Evolutionary conservation across 2,888 invertebrate species (phyloP).

Genomic region (Fragum whitleyi): DNA sequence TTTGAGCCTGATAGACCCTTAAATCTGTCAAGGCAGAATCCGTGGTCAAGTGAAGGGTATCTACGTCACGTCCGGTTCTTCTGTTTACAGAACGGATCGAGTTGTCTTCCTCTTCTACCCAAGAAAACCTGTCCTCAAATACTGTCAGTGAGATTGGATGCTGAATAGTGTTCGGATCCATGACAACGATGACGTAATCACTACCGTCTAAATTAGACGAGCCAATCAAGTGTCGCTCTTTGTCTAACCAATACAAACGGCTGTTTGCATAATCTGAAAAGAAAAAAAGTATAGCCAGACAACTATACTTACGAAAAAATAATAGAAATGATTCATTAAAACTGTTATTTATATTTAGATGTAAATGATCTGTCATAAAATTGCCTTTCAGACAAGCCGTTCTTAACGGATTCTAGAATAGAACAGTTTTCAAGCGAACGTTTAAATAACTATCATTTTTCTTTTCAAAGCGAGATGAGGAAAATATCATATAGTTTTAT

Average conservation of each 20-base stretch:
- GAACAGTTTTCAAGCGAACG: too few species aligned
- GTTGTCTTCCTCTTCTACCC: neutral
- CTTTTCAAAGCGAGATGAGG: too few species aligned
- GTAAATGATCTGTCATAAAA: too few species aligned
- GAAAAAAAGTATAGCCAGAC: neutral
- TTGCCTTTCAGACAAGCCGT: too few species aligned
- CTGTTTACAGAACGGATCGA: neutral
- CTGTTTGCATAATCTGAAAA: neutral
- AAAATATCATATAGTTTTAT: too few species aligned
- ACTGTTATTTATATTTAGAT: neutral
- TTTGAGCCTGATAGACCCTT: neutral
- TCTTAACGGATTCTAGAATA: too few species aligned
- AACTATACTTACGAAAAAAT: too few species aligned
- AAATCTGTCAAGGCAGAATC: neutral
- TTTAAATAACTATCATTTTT: too few species aligned
- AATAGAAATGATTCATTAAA: neutral
- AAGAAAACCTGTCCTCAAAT: neutral
- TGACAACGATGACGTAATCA: neutral
- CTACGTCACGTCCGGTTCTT: neutral
- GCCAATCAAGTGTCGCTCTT: neutral
- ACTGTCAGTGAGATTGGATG: neutral
- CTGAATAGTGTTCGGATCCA: neutral
- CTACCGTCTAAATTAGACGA: neutral
- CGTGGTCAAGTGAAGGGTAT: neutral
- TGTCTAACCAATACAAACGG: constrained; percentile 10